Conservation (phyloP, 2,797 vertebrate species). For the Thaleichthys pacificus region DNA sequence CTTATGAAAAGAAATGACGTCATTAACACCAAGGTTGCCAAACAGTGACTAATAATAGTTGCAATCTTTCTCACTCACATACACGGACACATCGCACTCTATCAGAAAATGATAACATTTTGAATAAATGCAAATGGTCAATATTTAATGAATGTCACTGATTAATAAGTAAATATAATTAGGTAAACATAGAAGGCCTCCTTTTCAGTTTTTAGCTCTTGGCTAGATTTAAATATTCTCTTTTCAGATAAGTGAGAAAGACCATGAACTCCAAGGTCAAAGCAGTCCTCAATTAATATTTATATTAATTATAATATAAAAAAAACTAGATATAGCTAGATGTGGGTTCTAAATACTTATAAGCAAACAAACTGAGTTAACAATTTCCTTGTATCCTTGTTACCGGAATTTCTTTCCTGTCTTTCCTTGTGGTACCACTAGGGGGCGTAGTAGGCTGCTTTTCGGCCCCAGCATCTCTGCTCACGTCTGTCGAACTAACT, state of each 20-base stretch:
- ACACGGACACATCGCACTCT: not conserved
- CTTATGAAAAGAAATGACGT: slow-evolving; percentile 62
- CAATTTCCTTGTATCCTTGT: not conserved
- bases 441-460: slow-evolving; percentile 67
- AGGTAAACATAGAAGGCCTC: not conserved
- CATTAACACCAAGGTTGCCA: not conserved
- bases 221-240: not conserved
- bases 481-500: slow-evolving; percentile 73
- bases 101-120: not conserved
- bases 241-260: not conserved
- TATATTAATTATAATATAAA: no score
- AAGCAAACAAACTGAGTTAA: not conserved
- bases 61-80: not conserved
- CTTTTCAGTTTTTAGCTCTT: not conserved
- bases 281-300: not conserved
- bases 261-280: not conserved
- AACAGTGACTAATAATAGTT: not conserved
- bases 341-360: no score
- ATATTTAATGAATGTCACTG: not conserved
- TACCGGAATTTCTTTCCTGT: slow-evolving; percentile 82
- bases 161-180: not conserved
- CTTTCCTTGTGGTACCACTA: slow-evolving; percentile 63
- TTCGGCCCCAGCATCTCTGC: slow-evolving; percentile 73
- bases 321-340: not conserved
- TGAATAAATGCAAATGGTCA: not conserved